Evolutionary conservation across 2,797 vertebrate genomes (phyloP), one percentile per base, ranked within the genome.

Genomic region (Pseudotriccus pelzelni): DNA sequence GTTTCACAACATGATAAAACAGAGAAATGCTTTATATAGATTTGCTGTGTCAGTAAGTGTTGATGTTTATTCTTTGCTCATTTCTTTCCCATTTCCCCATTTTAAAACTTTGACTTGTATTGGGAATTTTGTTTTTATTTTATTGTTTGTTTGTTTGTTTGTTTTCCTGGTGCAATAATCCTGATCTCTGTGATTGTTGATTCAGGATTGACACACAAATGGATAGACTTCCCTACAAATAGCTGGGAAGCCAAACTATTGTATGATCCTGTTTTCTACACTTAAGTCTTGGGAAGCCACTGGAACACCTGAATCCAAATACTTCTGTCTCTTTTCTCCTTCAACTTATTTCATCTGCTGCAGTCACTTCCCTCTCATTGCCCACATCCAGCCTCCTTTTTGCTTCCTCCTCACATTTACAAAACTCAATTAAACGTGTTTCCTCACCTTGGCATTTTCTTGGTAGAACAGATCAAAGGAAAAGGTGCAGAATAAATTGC

Each of bases 1-100:
- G 36, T 98, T 62, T 98, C 98, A 32, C 98, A 98, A 22, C 5
- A 15, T 44, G 77, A 30, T 58, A 39, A 79, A 69, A 46, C 34
- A 56, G 12, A 32, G 28, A 77, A 73, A 41, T 43, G 4, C 34
- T 69, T 50, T 53, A 7, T 43, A 12, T 10, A 53, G 60, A 36
- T 76, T 23, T 87, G 20, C 50, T 79, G 7, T 36, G n/a, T 78
- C 28, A 37, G 30, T 39, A 47, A 28, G 59, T n/a, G 62, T 46
- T 23, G 47, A 4, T 46, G 19, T 23, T 90, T 86, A 18, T 52
- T 52, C 39, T 90, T 53, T 23, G 18, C 17, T 63, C 3, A 2
- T 50, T 92, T n/a, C 30, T 82, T 28, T 62, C 30, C 6, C 12
- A 46, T 80, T 66, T 79, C 60, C 55, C 43, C 22, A 44, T 67